Evolutionary conservation across 2,113 vertebrate genomes (phyloP).

Genomic region (Sebastes schlegelii): DNA sequence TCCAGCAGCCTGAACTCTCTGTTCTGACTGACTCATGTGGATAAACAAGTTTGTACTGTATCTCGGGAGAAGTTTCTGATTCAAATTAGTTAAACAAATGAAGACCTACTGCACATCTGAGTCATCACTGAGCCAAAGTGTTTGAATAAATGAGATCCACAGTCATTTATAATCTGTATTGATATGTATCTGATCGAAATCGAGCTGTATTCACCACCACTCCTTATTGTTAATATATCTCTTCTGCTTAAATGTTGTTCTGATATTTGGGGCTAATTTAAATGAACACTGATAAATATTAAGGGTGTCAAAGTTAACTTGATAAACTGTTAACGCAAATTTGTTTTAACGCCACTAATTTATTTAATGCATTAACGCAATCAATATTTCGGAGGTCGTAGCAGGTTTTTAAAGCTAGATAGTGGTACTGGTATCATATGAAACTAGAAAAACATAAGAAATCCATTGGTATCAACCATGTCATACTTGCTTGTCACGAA

Average conservation of each 20-base stretch:
- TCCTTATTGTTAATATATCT: constrained; percentile 4
- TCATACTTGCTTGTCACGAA: too few relatives aligned
- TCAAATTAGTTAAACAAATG: neutral
- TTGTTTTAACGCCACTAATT: too few relatives aligned
- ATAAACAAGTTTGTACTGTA: neutral
- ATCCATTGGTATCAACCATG: too few relatives aligned
- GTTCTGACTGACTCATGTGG: constrained; percentile 13
- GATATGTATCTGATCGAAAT: neutral
- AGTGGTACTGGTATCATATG: too few relatives aligned
- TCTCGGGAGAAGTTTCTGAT: constrained; percentile 9
- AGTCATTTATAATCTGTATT: neutral
- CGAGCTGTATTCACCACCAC: neutral
- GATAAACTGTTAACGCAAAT: too few relatives aligned
- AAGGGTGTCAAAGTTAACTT: too few relatives aligned
- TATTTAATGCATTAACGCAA: too few relatives aligned
- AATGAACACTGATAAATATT: too few relatives aligned
- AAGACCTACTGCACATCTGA: constrained; percentile 7
- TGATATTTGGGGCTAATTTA: neutral
- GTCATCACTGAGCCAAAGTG: neutral
- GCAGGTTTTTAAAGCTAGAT: too few relatives aligned
- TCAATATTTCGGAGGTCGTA: too few relatives aligned
- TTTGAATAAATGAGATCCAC: constrained; percentile 10
- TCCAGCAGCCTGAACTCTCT: neutral
- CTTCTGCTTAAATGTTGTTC: constrained; percentile 8
- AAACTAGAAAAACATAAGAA: too few relatives aligned